Base-by-base conservation (phyloP, 2,888 invertebrate species). In the Sarcophaga variegata region DNA sequence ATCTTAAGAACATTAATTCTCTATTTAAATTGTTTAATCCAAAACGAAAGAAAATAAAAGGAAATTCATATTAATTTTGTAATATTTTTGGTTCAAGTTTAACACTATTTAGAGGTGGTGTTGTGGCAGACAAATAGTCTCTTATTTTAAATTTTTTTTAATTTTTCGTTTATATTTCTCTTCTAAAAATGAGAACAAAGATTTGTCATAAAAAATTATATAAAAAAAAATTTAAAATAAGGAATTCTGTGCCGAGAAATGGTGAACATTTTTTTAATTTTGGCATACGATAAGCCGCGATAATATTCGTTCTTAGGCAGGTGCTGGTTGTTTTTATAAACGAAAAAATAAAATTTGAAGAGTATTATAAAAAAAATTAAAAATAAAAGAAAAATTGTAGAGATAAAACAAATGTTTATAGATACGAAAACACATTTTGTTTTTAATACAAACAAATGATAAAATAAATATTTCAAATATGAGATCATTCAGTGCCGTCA, bases 401-500 rank as follows among this genome's bases (percentile, higher is more conserved):
- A 54, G 63, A 67, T 75, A 49, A 63, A 75, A 69, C 25, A 59
- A 22, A 63, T 70, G 54, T 69, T 62, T 14, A 25, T 69, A 69
- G 25, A 27, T 12, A 54, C 2, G 17, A 54, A 54, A 54, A 64
- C 27, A 25, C 17, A 47, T 66, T 64, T 75, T 47, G 59, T 76
- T 12, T 37, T 62, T 22, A 6, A 22, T 47, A 22, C 22, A 45
- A 62, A 47, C 66, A 27, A 49, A 74, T 37, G n/a, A 49, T 20
- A 17, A 76, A 27, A 70, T 63, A 82, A 62, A 76, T 70, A 63
- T 27, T 64, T 81, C 11, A 59, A 47, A 70, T 59, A 76, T 82
- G 70, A 76, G 63, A 75, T 75, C 75, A 81, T 75, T 62, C 54
- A 4, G 45, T 27, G n/a, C 27, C 22, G 0, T 20, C 37, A 60